phyloP scores from a whole-genome alignment of 2,113 vertebrate genomes.

The Oophaga pumilio region DNA sequence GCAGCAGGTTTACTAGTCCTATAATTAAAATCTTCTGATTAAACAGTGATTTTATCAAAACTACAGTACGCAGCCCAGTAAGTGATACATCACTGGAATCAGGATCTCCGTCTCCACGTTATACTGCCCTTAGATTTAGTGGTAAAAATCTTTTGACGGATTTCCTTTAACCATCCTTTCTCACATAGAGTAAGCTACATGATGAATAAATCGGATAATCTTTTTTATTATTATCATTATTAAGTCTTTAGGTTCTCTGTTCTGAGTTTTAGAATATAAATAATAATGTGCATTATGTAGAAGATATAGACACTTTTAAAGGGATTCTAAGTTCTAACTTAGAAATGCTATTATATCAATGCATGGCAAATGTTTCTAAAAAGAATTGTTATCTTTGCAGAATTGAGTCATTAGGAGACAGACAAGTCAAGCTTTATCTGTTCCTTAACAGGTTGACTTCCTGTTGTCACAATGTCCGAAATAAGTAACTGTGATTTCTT shows the following conservation, averaged over 20 bases:
- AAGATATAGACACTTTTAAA: background rate
- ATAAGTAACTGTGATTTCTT: conserved; percentile 65
- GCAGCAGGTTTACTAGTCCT: too few relatives aligned
- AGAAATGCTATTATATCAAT: conserved; percentile 18
- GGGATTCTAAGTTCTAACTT: background rate
- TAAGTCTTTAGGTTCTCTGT: too few relatives aligned
- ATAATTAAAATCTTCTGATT: too few relatives aligned
- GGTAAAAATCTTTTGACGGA: too few relatives aligned
- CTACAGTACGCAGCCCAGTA: too few relatives aligned
- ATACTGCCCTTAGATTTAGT: too few relatives aligned
- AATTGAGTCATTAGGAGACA: conserved; percentile 66
- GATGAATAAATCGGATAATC: background rate
- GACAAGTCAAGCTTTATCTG: conserved; percentile 67
- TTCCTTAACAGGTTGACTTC: conserved; percentile 67
- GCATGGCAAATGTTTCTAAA: conserved; percentile 65
- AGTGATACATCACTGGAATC: too few relatives aligned
- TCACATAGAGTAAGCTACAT: too few relatives aligned
- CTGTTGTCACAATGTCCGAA: conserved; percentile 67
- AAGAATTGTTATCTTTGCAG: conserved; percentile 66
- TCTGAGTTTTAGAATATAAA: background rate
- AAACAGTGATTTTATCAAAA: too few relatives aligned
- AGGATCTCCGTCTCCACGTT: too few relatives aligned
- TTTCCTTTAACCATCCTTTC: too few relatives aligned
- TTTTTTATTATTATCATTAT: too few relatives aligned
- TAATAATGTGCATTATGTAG: background rate